Conservation (phyloP, 2,113 vertebrate genomes). For the Eurystomus gularis region DNA sequence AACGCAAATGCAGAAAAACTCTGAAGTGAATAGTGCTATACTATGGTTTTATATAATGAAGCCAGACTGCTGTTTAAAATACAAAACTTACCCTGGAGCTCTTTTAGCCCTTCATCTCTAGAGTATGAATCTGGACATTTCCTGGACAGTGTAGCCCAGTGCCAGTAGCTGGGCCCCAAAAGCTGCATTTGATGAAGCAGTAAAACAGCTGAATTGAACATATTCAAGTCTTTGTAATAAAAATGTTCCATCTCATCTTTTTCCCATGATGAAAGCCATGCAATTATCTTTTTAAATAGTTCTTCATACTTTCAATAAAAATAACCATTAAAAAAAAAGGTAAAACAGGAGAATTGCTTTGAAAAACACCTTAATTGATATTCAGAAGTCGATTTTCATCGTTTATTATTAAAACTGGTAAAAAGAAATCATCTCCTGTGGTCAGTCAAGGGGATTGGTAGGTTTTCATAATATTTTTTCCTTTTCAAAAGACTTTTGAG, state of each 20-base stretch:
- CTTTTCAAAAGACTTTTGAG: neutral
- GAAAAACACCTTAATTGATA: conserved; percentile 42
- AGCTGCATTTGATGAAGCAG: neutral
- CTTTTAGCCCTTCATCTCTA: neutral
- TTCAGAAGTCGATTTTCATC: conserved; percentile 35
- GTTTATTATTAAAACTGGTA: conserved; percentile 32
- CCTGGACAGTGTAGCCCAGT: neutral
- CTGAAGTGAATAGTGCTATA: neutral
- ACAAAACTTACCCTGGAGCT: neutral
- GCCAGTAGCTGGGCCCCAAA: neutral
- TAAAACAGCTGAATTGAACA: neutral
- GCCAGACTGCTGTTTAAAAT: neutral
- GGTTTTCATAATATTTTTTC: neutral
- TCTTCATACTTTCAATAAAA: conserved; percentile 45
- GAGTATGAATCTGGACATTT: neutral
- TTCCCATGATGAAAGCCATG: neutral
- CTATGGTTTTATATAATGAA: neutral
- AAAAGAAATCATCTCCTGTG: neutral
- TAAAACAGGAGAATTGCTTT: conserved; percentile 5
- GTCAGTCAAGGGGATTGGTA: neutral
- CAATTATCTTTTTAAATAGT: conserved; percentile 26
- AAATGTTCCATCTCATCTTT: neutral
- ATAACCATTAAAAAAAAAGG: conserved; percentile 18
- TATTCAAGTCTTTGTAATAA: neutral
- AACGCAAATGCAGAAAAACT: neutral